Base-by-base conservation (phyloP, 2,888 invertebrate species). In the Biston betularia region DNA sequence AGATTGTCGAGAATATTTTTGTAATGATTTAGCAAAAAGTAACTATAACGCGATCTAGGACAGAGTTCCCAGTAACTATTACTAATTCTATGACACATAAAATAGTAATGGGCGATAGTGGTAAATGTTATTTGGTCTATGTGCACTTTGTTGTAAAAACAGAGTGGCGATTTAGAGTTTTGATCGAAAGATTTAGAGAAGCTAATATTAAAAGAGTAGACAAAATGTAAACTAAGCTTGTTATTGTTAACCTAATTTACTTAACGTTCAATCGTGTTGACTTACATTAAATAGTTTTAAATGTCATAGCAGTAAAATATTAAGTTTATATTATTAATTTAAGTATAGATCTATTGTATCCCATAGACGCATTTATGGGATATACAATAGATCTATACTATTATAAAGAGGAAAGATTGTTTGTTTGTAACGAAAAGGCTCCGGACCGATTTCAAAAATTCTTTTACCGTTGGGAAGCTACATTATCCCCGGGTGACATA, bases 1-100 rank as follows among this genome's bases (percentile, higher is more conserved):
- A 50, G 69, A 69, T 68, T 56, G 53, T 46, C 59, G 48, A 44
- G 45, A 58, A 63, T 59, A 53, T 38, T 38, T 45, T 45, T 57
- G 54, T 53, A 57, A 52, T 52, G 4, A 35, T 11, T 12, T 12
- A 33, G 6, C 10, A 56, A 0, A 35, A 14, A n/a, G 38, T 33
- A 44, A 55, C 54, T 42, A 9, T 34, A 34, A 35, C 9, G n/a
- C 11, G 12, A 54, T 9, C 33, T 54, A 8, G 24, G 33, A 12
- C 6, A 42, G 2, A 54, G 24, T 44, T 24, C 10, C 8, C 6
- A 33, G 49, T 33, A 33, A 33, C 49, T 49, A 2, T n/a, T 34
- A 12, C 34, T 34, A 2, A 53, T 35, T 40, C 53, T 53, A n/a
- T 40, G 53, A 14, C 38, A 53, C 5, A 46, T 9, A 14, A 46